Percentiles rank a stretch among this genome's conserved stretches.
These are phyloP conservation scores for Agonopterix alstromeriana DNA, from an alignment of 2,888 invertebrate species.

Conservation along the genomic window DNA sequence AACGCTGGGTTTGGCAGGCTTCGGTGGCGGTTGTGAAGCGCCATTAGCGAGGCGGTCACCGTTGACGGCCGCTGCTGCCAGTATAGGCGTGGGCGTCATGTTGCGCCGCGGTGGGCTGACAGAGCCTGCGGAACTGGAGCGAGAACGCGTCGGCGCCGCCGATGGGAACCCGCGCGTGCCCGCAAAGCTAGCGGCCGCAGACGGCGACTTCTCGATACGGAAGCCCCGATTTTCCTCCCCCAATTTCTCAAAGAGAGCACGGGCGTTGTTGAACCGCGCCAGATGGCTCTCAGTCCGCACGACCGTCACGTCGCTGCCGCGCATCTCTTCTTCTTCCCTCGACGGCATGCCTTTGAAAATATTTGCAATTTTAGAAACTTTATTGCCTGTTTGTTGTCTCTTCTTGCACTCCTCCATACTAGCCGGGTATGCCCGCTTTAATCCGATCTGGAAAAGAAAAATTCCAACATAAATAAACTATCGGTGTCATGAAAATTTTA, in stretches of 20 bases:
- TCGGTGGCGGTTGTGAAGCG: slow-evolving; percentile 61
- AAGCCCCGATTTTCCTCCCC: slow-evolving; percentile 83
- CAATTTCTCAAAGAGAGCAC: slow-evolving; percentile 93
- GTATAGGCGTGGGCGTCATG: slow-evolving; percentile 68
- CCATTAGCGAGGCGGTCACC: slow-evolving; percentile 63
- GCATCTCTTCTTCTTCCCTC: slow-evolving; percentile 70
- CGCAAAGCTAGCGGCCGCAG: slow-evolving; percentile 72
- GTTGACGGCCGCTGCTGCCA: slow-evolving; percentile 48
- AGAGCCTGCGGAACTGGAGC: slow-evolving; percentile 82
- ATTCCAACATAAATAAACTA: slow-evolving; percentile 30
- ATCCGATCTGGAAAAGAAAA: slow-evolving; percentile 65
- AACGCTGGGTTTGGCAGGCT: slow-evolving; percentile 73
- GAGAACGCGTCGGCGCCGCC: slow-evolving; percentile 75
- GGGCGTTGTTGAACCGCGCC: slow-evolving; percentile 93
- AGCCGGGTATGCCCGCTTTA: slow-evolving; percentile 71
- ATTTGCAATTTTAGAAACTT: slow-evolving; percentile 94
- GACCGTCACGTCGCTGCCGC: slow-evolving; percentile 80
- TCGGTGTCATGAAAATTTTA: slow-evolving; percentile 30
- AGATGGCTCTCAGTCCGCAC: slow-evolving; percentile 92
- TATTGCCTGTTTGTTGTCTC: slow-evolving; percentile 80
- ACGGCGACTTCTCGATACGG: slow-evolving; percentile 77
- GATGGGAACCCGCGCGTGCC: slow-evolving; percentile 73
- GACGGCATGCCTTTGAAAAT: slow-evolving; percentile 88
- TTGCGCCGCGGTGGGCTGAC: slow-evolving; percentile 75
- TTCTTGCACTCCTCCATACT: slow-evolving; percentile 83